Percentiles rank a stretch among this genome's conserved stretches.
These are phyloP conservation scores for Spilogale gracilis DNA, from an alignment of 2,113 vertebrate species.

Conservation along the genomic window DNA sequence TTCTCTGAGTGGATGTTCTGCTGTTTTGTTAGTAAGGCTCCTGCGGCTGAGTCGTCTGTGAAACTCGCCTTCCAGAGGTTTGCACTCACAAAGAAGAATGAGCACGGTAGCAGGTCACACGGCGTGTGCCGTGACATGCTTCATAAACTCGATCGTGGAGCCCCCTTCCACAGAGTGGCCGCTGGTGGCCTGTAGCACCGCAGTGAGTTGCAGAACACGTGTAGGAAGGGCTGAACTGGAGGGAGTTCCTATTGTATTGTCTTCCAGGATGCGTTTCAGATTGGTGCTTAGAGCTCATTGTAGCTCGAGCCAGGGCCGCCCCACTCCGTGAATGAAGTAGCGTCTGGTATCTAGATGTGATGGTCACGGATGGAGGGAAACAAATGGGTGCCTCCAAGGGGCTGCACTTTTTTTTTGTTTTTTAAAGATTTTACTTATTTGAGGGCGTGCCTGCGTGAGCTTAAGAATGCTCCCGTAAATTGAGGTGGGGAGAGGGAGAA, in stretches of 20 bases:
- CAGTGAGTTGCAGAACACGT: not conserved
- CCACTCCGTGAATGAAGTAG: too few relatives aligned
- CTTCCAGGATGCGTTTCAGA: not conserved
- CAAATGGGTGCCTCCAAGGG: not conserved
- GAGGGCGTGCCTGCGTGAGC: too few relatives aligned
- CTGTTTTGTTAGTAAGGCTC: too few relatives aligned
- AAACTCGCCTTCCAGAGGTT: not conserved
- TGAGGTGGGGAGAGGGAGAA: too few relatives aligned
- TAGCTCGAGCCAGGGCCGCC: rapidly evolving
- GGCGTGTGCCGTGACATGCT: not conserved
- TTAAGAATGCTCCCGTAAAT: too few relatives aligned
- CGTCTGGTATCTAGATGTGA: not conserved
- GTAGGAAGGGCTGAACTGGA: not conserved
- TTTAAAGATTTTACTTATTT: too few relatives aligned
- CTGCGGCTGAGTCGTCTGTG: not conserved
- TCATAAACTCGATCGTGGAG: not conserved
- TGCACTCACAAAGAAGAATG: rapidly evolving
- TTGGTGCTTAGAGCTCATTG: not conserved
- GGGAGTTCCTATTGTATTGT: not conserved
- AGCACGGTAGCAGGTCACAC: not conserved
- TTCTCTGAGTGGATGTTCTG: too few relatives aligned
- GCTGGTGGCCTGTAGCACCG: not conserved
- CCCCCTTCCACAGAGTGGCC: not conserved
- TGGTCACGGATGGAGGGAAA: rapidly evolving
- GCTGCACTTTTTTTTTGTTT: not conserved